Evolutionary conservation across 2,888 invertebrate genomes (phyloP).

Genomic region (Amblyteles armatorius): DNA sequence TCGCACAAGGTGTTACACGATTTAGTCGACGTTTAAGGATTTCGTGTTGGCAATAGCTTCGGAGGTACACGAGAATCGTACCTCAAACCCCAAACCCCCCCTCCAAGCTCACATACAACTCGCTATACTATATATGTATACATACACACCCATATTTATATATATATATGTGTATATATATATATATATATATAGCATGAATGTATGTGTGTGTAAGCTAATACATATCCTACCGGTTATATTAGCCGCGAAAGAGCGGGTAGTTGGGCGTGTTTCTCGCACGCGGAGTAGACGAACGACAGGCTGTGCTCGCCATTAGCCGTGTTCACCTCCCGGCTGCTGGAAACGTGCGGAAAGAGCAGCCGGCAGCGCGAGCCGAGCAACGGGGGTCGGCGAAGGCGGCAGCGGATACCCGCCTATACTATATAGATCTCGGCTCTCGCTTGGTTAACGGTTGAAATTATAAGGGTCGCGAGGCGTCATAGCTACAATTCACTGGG

Average conservation of each 20-base stretch:
- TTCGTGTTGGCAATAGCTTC: slow-evolving; percentile 61
- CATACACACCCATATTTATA: background rate
- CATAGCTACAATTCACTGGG: slow-evolving; percentile 70
- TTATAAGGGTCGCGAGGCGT: slow-evolving; percentile 70
- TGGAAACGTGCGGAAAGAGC: slow-evolving; percentile 65
- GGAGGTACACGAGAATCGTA: slow-evolving; percentile 42
- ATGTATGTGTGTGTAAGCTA: slow-evolving; percentile 15
- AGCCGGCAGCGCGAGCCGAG: slow-evolving; percentile 38
- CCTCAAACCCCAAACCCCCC: slow-evolving; percentile 13
- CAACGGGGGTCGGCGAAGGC: slow-evolving; percentile 13
- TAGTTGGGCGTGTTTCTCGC: slow-evolving; percentile 67
- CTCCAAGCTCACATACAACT: background rate
- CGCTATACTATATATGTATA: background rate
- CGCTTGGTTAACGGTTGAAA: slow-evolving; percentile 67
- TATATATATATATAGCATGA: background rate
- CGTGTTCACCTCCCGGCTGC: slow-evolving; percentile 11
- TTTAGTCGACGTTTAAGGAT: slow-evolving; percentile 69
- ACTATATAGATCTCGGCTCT: slow-evolving; percentile 52
- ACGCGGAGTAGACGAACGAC: slow-evolving; percentile 50
- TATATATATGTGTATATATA: background rate
- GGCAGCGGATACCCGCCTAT: slow-evolving; percentile 9
- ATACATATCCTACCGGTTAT: slow-evolving; percentile 59
- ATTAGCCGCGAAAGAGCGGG: slow-evolving; percentile 68
- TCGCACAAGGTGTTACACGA: slow-evolving; percentile 68
- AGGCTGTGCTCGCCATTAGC: slow-evolving; percentile 30